Evolutionary conservation across 2,113 vertebrate species (phyloP), one percentile per base, ranked within the genome.

Genomic region (Oreochromis niloticus): DNA sequence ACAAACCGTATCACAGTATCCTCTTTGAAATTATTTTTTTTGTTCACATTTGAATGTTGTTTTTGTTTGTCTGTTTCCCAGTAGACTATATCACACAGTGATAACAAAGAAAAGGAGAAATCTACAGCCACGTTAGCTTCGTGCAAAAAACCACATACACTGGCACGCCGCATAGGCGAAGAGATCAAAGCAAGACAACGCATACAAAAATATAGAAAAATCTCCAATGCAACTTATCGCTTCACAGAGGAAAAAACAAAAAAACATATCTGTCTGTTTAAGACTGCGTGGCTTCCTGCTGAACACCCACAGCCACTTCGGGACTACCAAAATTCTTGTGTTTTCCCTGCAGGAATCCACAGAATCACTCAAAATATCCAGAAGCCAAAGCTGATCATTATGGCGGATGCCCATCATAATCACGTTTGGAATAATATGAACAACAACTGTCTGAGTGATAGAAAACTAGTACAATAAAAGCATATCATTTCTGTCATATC

Each of bases 161-260:
- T 92, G 94, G 92, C 94, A 96, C 93, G 93, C 92, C 92, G 91
- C 92, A 80, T 55, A 95, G 94, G 93, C 91, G 94, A 93, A 94
- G 94, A 96, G 94, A 95, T 94, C 85, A 95, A 95, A 96, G 95
- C 95, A 95, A 93, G 95, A 96, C 95, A 71, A 95, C 46, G 93
- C 90, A 93, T 97, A 97, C 95, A 97, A 97, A 96, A 96, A 96
- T 96, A 96, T 95, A 96, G 94, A 95, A 96, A 96, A 95, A 94
- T 95, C 92, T 95, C 90, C 91, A 63, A 93, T 90, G 92, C 93
- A 93, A 92, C 88, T 88, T 71, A 30, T 90, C 79, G 87, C 88
- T 80, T 91, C 89, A 85, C 92, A 87, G 90, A 66, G 71, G 16
- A 30, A 48, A 48, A 48, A 30, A 48, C 8, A 92, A 93, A 87